A percentile compares a stretch with the other conserved stretches of the same genome.
Evolutionary conservation across 2,888 invertebrate genomes (phyloP).

Genomic region (Galerucella calmariensis): DNA sequence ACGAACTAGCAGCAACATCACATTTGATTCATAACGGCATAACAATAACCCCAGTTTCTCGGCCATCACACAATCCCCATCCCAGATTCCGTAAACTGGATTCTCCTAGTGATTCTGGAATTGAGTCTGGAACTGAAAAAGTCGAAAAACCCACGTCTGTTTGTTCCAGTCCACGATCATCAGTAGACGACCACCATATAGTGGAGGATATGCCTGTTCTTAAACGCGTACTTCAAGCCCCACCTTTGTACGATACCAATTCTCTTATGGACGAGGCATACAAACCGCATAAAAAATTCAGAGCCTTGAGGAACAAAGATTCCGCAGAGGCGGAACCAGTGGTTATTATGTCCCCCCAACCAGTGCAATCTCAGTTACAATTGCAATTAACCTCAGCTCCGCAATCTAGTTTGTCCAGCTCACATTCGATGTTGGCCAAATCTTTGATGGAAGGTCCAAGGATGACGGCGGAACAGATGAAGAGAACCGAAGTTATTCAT

Average conservation of each 20-base stretch:
- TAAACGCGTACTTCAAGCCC: constrained; percentile 91
- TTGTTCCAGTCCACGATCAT: constrained; percentile 88
- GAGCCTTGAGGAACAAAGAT: constrained; percentile 82
- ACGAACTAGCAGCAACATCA: constrained; percentile 78
- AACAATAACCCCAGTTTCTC: constrained; percentile 76
- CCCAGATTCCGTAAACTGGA: constrained; percentile 84
- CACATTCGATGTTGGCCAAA: constrained; percentile 89
- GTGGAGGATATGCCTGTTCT: constrained; percentile 93
- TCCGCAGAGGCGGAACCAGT: constrained; percentile 82
- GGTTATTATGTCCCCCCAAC: constrained; percentile 58
- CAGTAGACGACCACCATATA: constrained; percentile 74
- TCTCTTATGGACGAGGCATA: constrained; percentile 94
- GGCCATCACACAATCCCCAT: constrained; percentile 64
- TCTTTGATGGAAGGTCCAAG: constrained; percentile 93
- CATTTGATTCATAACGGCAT: constrained; percentile 79
- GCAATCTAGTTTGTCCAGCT: constrained; percentile 79
- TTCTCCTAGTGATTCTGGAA: constrained; percentile 93
- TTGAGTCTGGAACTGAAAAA: constrained; percentile 92
- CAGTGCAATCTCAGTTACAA: constrained; percentile 55
- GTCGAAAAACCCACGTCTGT: constrained; percentile 82
- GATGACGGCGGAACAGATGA: constrained; percentile 92
- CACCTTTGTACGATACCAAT: constrained; percentile 90
- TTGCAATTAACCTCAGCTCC: constrained; percentile 56
- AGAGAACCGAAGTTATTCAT: constrained; percentile 91
- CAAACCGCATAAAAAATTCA: constrained; percentile 95